Conservation (phyloP, 2,888 invertebrate genomes). For the Nysson spinosus region DNA sequence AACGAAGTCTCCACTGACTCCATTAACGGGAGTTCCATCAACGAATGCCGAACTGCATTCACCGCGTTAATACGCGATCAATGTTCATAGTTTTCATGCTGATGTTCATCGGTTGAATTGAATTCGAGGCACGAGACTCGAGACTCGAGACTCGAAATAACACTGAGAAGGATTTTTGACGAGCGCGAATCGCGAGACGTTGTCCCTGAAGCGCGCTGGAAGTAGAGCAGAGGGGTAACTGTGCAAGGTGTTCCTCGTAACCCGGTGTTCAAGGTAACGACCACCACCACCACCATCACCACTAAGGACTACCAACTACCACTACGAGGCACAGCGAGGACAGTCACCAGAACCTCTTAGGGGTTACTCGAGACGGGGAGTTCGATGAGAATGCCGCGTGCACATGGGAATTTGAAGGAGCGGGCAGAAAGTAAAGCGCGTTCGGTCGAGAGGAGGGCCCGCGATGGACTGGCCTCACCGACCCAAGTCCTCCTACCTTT, state of each 20-base stretch:
- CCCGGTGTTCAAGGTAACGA: constrained; percentile 59
- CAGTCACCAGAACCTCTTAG: constrained; percentile 15
- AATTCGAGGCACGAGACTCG: background rate
- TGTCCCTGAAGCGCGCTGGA: constrained; percentile 32
- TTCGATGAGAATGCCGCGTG: constrained; percentile 38
- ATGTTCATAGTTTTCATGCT: too few relatives aligned
- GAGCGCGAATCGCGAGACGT: background rate
- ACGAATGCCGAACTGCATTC: too few relatives aligned
- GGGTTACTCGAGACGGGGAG: constrained; percentile 43
- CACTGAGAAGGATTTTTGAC: background rate
- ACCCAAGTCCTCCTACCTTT: constrained; percentile 74
- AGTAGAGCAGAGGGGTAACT: constrained; percentile 66
- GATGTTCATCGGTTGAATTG: background rate
- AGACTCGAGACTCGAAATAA: background rate
- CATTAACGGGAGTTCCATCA: too few relatives aligned
- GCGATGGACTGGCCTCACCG: constrained; percentile 76
- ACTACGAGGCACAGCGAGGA: constrained; percentile 28
- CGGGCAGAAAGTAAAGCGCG: constrained; percentile 70
- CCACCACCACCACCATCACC: constrained; percentile 41
- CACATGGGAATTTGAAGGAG: constrained; percentile 70
- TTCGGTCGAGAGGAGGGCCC: constrained; percentile 76
- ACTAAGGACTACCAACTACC: constrained; percentile 20
- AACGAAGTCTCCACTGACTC: too few relatives aligned
- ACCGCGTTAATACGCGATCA: too few relatives aligned
- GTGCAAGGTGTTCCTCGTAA: constrained; percentile 62